A percentile compares a stretch with the other conserved stretches of the same genome.
Conservation (phyloP, 2,888 invertebrate genomes). For the Drosophila vallismaia region DNA sequence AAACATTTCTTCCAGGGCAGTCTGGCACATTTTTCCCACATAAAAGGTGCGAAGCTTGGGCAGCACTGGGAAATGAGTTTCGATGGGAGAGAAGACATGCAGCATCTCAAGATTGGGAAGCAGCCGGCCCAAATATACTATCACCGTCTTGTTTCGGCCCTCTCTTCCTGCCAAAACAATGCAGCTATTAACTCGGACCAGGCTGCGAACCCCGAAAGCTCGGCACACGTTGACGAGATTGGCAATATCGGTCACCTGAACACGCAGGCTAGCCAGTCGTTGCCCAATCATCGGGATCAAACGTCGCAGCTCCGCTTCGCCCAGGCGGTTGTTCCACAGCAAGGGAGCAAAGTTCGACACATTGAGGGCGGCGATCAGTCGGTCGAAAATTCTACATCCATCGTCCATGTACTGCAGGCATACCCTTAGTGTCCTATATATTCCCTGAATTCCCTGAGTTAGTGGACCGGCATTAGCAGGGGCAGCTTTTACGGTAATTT, state of each 20-base stretch:
- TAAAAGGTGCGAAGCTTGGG: neutral
- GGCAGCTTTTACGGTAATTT: no score
- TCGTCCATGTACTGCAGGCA: neutral
- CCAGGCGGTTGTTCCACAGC: neutral
- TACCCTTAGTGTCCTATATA: neutral
- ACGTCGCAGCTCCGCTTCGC: neutral
- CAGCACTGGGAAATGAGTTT: constrained; percentile 6
- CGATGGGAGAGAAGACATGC: constrained; percentile 1
- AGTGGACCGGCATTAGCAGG: neutral
- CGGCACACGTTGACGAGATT: neutral
- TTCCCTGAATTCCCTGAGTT: neutral
- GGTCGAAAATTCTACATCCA: neutral
- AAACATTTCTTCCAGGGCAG: constrained; percentile 12
- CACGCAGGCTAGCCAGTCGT: constrained; percentile 1
- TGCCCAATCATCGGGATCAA: constrained; percentile 10
- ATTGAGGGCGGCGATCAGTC: neutral
- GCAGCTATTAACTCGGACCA: neutral
- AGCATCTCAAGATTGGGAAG: constrained; percentile 8
- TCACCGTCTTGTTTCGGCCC: neutral
- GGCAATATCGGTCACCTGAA: constrained; percentile 13
- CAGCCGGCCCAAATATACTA: neutral
- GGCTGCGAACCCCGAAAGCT: neutral
- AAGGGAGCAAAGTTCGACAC: neutral
- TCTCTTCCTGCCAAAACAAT: neutral
- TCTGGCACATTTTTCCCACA: constrained; percentile 9